Conservation (phyloP, 2,888 invertebrate species). For the Cephus nigrinus region DNA sequence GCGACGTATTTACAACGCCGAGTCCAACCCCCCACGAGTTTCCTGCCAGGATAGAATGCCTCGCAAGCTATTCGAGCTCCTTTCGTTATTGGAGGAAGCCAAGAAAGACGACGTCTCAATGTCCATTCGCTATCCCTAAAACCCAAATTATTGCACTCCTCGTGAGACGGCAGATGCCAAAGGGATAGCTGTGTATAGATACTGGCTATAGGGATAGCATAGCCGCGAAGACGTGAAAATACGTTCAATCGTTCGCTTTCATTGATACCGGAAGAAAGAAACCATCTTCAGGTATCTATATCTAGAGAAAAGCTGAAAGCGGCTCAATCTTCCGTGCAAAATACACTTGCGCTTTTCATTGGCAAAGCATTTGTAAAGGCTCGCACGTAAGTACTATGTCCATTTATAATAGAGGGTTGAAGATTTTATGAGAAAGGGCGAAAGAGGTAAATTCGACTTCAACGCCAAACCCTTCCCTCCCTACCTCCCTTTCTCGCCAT, state of each 20-base stretch:
- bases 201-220: too few species aligned
- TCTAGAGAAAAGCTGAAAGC: not conserved
- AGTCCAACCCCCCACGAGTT: not conserved
- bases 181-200: not conserved
- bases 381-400: not conserved
- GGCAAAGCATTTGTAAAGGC: not conserved
- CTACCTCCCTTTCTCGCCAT: not conserved
- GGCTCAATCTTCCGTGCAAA: not conserved
- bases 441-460: not conserved
- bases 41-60: not conserved
- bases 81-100: not conserved
- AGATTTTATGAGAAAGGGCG: not conserved
- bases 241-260: not conserved
- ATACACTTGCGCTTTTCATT: not conserved
- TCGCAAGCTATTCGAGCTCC: not conserved
- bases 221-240: not conserved
- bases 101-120: not conserved
- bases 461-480: not conserved
- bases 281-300: not conserved
- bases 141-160: not conserved
- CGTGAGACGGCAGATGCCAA: not conserved
- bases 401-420: not conserved
- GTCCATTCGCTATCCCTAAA: not conserved
- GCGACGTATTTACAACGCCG: not conserved
- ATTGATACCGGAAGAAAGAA: not conserved